Conservation (phyloP, 2,888 invertebrate species). For the Luperina nickerlii region DNA sequence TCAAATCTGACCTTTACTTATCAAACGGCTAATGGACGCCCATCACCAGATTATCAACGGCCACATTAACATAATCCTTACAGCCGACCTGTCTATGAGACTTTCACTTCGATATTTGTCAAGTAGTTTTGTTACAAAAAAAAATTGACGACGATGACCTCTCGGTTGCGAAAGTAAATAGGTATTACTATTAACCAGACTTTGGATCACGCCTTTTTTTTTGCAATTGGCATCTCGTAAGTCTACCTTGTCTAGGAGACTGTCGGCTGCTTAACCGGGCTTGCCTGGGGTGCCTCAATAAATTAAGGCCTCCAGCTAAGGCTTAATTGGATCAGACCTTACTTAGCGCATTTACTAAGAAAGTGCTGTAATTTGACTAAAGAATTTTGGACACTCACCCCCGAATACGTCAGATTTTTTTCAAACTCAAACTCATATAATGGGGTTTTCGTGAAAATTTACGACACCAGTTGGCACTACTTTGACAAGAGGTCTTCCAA, state of each 20-base stretch:
- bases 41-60: constrained; percentile 68
- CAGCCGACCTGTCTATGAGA: constrained; percentile 59
- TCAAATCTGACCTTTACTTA: constrained; percentile 80
- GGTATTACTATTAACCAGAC: constrained; percentile 6
- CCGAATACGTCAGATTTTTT: background rate
- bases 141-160: constrained; percentile 56
- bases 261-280: background rate
- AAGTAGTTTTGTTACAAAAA: constrained; percentile 54
- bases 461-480: no score
- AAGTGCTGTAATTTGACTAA: background rate
- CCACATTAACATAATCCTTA: constrained; percentile 75
- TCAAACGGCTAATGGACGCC: constrained; percentile 78
- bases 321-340: background rate
- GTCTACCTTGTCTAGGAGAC: background rate
- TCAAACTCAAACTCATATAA: background rate
- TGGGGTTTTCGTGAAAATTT: no score
- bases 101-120: constrained; percentile 70
- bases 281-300: background rate
- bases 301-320: background rate
- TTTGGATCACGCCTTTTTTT: background rate
- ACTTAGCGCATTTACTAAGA: constrained; percentile 2
- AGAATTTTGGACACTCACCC: background rate
- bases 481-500: no score
- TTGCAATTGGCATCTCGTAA: background rate
- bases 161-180: constrained; percentile 58